These are phyloP conservation scores for Argynnis bischoffii DNA, from an alignment of 2,888 invertebrate genomes.

Conservation along the genomic window DNA sequence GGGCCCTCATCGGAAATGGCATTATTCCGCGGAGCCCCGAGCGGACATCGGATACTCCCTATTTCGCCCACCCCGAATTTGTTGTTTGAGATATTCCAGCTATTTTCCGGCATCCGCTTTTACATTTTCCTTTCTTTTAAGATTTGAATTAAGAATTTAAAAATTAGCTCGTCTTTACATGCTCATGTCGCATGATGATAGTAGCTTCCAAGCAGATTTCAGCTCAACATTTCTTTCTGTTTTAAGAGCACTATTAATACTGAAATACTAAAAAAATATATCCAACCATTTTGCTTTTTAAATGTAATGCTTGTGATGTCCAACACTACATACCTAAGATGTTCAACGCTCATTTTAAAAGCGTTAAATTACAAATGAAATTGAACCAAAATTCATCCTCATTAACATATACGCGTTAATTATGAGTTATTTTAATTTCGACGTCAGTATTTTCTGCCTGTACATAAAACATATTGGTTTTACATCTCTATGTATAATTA, in stretches of 20 bases:
- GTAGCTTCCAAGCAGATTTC: too few species aligned
- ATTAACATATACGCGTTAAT: neutral
- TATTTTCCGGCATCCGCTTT: constrained; percentile 57
- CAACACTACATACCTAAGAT: too few species aligned
- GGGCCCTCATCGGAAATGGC: constrained; percentile 76
- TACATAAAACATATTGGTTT: neutral
- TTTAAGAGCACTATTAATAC: too few species aligned
- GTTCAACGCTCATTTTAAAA: neutral
- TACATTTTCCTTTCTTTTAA: constrained; percentile 47
- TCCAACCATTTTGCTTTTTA: too few species aligned
- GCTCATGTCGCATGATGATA: neutral
- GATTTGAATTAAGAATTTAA: constrained; percentile 31
- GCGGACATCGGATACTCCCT: constrained; percentile 70
- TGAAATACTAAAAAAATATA: too few species aligned
- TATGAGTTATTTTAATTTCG: neutral
- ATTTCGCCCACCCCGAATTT: constrained; percentile 52
- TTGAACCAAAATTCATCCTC: neutral
- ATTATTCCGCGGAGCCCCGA: constrained; percentile 63
- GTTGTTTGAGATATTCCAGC: constrained; percentile 57
- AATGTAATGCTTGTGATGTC: too few species aligned
- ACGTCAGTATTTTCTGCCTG: neutral
- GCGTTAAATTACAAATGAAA: constrained; percentile 1
- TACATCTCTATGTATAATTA: constrained; percentile 4
- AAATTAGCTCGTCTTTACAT: constrained; percentile 31
- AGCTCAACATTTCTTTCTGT: too few species aligned